These are phyloP conservation scores for Sabellastarte sp. DNA, from an alignment of 2,888 invertebrate species.

Conservation along the genomic window DNA sequence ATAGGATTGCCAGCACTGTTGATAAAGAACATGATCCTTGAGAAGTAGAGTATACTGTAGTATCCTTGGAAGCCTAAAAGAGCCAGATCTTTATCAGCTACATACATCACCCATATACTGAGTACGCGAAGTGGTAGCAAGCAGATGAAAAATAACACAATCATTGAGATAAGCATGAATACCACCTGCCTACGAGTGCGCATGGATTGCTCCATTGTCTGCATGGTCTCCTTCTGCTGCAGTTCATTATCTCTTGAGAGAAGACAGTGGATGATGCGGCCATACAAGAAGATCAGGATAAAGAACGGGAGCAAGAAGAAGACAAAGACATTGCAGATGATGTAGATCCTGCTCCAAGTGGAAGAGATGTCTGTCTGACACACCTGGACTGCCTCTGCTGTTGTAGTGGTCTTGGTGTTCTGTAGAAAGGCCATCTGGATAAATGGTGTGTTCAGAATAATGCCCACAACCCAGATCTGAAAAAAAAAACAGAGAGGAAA, in stretches of 20 bases:
- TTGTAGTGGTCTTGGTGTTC: background rate
- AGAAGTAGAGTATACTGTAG: background rate
- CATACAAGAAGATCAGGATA: background rate
- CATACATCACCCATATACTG: background rate
- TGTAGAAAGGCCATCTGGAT: background rate
- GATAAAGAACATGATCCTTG: slow-evolving; percentile 1
- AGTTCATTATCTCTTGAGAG: background rate
- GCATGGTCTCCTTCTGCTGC: background rate
- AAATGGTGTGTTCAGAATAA: background rate
- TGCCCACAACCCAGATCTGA: no score
- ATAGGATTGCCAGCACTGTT: slow-evolving; percentile 73
- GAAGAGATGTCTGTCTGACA: background rate
- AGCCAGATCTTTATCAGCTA: background rate
- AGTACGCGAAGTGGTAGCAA: background rate
- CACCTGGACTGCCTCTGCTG: background rate
- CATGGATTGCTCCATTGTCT: no score
- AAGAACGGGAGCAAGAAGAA: background rate
- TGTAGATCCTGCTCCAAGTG: background rate
- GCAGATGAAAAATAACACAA: background rate
- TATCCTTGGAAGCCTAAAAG: background rate
- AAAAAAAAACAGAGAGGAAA: no score
- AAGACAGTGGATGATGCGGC: background rate
- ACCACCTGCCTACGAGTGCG: background rate
- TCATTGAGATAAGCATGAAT: background rate
- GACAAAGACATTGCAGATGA: background rate